Evolutionary conservation across 2,113 vertebrate species (phyloP).

Genomic region (Halcyon malimbica): DNA sequence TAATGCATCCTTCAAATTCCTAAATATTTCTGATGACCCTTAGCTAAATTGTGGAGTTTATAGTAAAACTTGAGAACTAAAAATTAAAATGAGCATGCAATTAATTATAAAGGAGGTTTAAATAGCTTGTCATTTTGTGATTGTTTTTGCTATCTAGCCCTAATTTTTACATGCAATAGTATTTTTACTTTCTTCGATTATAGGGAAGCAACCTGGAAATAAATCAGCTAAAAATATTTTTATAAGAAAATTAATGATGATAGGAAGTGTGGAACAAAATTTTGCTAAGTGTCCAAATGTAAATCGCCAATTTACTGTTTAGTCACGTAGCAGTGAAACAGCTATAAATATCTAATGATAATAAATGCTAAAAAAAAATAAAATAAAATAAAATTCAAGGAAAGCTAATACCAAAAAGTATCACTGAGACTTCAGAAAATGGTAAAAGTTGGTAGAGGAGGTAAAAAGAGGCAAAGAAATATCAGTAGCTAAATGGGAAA

Average conservation of each 20-base stretch:
- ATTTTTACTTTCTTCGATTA: background rate
- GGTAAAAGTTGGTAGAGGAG: background rate
- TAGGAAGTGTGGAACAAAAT: background rate
- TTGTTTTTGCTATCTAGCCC: background rate
- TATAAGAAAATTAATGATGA: background rate
- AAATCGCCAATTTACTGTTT: background rate
- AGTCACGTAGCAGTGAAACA: background rate
- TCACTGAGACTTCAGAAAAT: background rate
- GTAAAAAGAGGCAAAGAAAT: background rate
- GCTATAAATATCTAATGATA: background rate
- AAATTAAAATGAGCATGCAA: background rate
- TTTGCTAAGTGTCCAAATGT: background rate
- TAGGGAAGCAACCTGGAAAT: background rate
- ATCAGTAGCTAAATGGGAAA: background rate
- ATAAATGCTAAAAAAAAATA: background rate
- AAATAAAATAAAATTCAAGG: background rate
- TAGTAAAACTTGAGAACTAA: background rate
- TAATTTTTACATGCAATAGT: fast-evolving
- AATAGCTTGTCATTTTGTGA: background rate
- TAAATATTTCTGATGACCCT: background rate
- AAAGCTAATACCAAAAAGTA: background rate
- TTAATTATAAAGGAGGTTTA: background rate
- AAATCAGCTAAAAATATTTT: background rate
- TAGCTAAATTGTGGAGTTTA: background rate
- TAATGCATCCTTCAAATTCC: background rate